Evolutionary conservation across 2,888 invertebrate genomes (phyloP).

Genomic region (Lasius fuliginosus): DNA sequence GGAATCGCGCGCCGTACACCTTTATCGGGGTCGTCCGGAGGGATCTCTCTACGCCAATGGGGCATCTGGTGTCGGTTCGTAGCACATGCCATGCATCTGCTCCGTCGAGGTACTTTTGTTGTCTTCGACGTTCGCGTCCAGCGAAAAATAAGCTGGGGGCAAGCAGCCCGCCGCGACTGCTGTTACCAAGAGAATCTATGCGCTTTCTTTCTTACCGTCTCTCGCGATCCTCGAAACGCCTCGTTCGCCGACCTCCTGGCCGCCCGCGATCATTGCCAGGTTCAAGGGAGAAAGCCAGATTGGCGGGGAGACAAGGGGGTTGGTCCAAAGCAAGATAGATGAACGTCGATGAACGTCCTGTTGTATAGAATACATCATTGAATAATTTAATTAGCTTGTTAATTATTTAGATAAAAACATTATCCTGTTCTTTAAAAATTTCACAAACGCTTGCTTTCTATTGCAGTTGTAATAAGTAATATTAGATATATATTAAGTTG

Average conservation of each 20-base stretch:
- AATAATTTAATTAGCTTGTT: neutral
- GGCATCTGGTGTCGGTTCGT: slow-evolving; percentile 84
- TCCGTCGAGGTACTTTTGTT: slow-evolving; percentile 84
- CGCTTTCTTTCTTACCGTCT: slow-evolving; percentile 50
- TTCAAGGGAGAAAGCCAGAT: neutral
- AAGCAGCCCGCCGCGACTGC: slow-evolving; percentile 63
- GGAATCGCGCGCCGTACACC: slow-evolving; percentile 64
- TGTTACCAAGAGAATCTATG: slow-evolving; percentile 80
- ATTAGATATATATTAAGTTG: neutral
- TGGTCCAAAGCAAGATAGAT: neutral
- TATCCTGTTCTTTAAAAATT: neutral
- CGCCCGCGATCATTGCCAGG: neutral
- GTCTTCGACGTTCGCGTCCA: slow-evolving; percentile 79
- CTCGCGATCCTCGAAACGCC: slow-evolving; percentile 23
- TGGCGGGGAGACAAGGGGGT: neutral
- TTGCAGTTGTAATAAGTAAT: neutral
- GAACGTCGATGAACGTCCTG: neutral
- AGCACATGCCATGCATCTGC: slow-evolving; percentile 86
- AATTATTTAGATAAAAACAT: neutral
- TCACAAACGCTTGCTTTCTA: neutral
- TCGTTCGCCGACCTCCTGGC: slow-evolving; percentile 4
- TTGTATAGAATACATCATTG: neutral
- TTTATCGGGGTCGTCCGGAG: slow-evolving; percentile 68
- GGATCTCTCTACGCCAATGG: slow-evolving; percentile 83
- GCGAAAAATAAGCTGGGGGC: slow-evolving; percentile 77